These are phyloP conservation scores for Rhabdomys pumilio DNA, from an alignment of 2,797 vertebrate genomes.

Conservation along the genomic window DNA sequence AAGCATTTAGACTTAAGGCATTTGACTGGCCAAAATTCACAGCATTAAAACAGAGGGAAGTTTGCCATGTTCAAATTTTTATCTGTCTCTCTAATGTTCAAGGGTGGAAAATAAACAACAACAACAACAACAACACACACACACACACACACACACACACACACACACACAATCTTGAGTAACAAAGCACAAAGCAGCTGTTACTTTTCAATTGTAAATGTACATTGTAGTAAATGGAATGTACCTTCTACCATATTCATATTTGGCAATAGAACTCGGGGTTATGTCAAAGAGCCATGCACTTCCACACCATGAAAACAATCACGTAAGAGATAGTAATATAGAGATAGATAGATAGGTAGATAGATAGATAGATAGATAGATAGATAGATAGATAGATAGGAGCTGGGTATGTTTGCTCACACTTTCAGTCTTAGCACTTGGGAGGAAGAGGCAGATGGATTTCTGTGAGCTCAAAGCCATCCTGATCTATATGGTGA, in stretches of 20 bases:
- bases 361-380: no score
- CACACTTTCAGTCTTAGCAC: background rate
- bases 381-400: background rate
- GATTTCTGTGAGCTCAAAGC: background rate
- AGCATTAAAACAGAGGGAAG: constrained; percentile 62
- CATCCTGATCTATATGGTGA: background rate
- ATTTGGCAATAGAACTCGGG: background rate
- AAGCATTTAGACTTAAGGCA: constrained; percentile 52
- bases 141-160: no score
- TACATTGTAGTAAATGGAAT: background rate
- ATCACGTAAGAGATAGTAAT: background rate
- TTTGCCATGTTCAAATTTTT: constrained; percentile 62
- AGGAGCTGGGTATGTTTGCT: background rate
- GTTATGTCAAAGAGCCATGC: background rate
- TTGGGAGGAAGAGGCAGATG: background rate
- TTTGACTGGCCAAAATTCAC: constrained; percentile 64
- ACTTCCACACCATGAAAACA: background rate
- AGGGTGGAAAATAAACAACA: background rate
- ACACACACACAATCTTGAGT: background rate
- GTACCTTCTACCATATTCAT: background rate
- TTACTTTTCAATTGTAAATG: background rate
- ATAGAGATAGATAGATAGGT: background rate
- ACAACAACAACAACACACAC: background rate
- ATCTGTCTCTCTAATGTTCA: background rate
- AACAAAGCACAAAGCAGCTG: background rate